Conservation (phyloP, 2,888 invertebrate genomes). For the Sussaba pulchella region DNA sequence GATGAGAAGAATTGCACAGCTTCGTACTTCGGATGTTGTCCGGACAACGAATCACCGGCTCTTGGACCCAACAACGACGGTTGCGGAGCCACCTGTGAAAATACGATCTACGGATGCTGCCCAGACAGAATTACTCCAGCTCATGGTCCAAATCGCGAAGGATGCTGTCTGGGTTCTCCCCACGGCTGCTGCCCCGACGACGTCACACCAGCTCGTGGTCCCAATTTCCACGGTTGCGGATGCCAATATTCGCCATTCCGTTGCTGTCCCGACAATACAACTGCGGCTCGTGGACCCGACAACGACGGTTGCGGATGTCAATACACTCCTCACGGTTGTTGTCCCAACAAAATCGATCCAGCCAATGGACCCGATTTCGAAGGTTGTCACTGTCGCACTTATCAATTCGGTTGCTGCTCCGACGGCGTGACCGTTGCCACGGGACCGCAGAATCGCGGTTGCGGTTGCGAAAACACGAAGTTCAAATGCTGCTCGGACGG, state of each 20-base stretch:
- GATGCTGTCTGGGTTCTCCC: slow-evolving; percentile 90
- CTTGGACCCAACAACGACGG: slow-evolving; percentile 90
- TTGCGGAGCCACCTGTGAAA: slow-evolving; percentile 90
- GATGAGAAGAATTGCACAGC: slow-evolving; percentile 85
- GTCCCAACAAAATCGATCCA: slow-evolving; percentile 92
- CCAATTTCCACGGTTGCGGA: slow-evolving; percentile 89
- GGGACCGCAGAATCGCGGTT: slow-evolving; percentile 91
- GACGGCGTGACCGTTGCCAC: slow-evolving; percentile 92
- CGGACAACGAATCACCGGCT: slow-evolving; percentile 89
- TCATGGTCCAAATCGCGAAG: slow-evolving; percentile 93
- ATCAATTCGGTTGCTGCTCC: slow-evolving; percentile 96
- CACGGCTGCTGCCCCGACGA: slow-evolving; percentile 98
- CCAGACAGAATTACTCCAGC: slow-evolving; percentile 93
- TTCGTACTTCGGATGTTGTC: slow-evolving; percentile 90
- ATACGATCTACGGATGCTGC: slow-evolving; percentile 93
- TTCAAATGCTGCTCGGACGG: slow-evolving; percentile 95
- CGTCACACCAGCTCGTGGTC: slow-evolving; percentile 92
- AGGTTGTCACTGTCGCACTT: slow-evolving; percentile 94
- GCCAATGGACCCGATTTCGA: slow-evolving; percentile 92
- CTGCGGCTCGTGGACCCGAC: slow-evolving; percentile 91
- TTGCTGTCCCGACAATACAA: slow-evolving; percentile 94
- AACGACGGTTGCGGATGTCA: slow-evolving; percentile 94
- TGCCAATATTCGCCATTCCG: slow-evolving; percentile 92
- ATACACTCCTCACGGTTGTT: slow-evolving; percentile 91
- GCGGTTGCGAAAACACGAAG: slow-evolving; percentile 91